phyloP scores from a whole-genome alignment of 2,888 invertebrate genomes.

The Phengaris alcon region DNA sequence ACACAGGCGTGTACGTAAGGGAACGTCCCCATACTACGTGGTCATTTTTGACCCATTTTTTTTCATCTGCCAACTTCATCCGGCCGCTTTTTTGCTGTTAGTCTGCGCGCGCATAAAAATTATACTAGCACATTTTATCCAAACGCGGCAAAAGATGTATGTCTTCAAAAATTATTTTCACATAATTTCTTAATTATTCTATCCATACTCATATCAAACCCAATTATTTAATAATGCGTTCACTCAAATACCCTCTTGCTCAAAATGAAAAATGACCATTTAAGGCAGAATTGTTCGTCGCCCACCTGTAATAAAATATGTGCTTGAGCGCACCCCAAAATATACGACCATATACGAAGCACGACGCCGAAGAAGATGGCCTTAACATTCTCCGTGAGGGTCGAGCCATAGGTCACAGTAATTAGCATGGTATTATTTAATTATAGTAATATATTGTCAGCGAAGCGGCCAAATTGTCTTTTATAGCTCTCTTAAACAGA shows the following conservation, averaged over 20 bases:
- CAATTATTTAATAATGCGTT: not conserved
- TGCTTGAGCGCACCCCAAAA: constrained; percentile 14
- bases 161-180: not conserved
- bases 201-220: not conserved
- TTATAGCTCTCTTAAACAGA: constrained; percentile 3
- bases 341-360: not conserved
- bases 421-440: constrained; percentile 20
- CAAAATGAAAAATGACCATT: constrained; percentile 5
- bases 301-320: not conserved
- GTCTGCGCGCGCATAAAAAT: too few relatives aligned
- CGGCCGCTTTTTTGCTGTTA: too few relatives aligned
- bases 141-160: not conserved
- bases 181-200: not conserved
- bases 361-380: constrained; percentile 10
- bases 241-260: not conserved
- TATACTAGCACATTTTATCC: too few relatives aligned
- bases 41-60: too few relatives aligned
- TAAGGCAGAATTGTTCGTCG: constrained; percentile 15
- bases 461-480: constrained; percentile 6
- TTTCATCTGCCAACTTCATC: too few relatives aligned
- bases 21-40: too few relatives aligned
- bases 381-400: constrained; percentile 4
- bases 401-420: constrained; percentile 22
- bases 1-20: too few relatives aligned
- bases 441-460: constrained; percentile 13